Evolutionary conservation across 2,888 invertebrate genomes (phyloP), one percentile per base, ranked within the genome.

Genomic region (Erebia aethiops): DNA sequence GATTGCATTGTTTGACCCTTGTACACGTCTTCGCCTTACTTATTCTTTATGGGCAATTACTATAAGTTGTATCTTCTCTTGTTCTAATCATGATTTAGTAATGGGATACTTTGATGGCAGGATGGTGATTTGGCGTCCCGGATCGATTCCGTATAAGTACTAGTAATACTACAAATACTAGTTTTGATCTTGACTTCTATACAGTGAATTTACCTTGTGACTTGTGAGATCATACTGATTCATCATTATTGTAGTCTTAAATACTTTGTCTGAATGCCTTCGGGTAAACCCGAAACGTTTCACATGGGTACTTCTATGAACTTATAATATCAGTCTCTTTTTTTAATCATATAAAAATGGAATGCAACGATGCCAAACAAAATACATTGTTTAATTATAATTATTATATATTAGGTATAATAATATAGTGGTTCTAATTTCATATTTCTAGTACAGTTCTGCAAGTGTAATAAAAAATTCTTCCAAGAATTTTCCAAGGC

Each of bases 401-500:
- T 18, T 7, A 35, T 35, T 35, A 35, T 35, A 54, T 16, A 54
- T 54, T 10, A 54, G 18, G 54, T 18, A 51, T 35, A 35, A 35
- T 35, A 13, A 54, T 54, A 16, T 16, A 1, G 21, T 8, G 10
- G 56, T 21, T 4, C n/a, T n/a, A n/a, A n/a, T n/a, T n/a, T n/a
- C 10, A 11, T 56, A 56, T 11, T 56, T 56, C 52, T 52, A 35
- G 35, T 52, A n/a, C 11, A 52, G 41, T 65, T 54, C 43, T 65
- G 65, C 35, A 43, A 49, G 9, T n/a, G 63, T 26, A 56, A 51
- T 64, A 67, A 70, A 66, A 35, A 64, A 64, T 63, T 16, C 54
- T 72, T 67, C 72, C 58, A 16, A 67, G 64, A 72, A 72, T 60
- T 64, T 60, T 66, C 52, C 54, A 56, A 51, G 16, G 63, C 21